Percentiles rank a stretch among this genome's conserved stretches.
Evolutionary conservation across 2,888 invertebrate species (phyloP).

Genomic region (Dasysyrphus albostriatus): DNA sequence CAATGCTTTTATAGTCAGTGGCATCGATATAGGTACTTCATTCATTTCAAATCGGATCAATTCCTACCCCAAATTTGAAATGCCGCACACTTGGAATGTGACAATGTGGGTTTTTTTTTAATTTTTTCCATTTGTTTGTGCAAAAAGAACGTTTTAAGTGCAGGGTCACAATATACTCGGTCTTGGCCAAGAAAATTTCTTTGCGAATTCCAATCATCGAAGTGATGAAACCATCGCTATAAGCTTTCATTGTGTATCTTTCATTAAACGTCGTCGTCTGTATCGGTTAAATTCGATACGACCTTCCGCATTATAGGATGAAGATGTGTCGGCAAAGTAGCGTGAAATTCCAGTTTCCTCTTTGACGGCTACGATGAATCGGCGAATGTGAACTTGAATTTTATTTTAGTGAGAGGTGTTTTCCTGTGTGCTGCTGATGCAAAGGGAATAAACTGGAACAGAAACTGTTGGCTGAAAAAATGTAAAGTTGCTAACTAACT

Average conservation of each 20-base stretch:
- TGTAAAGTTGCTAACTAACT: slow-evolving; percentile 16
- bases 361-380: neutral
- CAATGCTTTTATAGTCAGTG: slow-evolving; percentile 65
- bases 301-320: slow-evolving; percentile 46
- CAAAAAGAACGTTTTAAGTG: slow-evolving; percentile 38
- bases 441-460: slow-evolving; percentile 6
- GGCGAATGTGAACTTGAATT: neutral
- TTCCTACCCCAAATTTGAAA: slow-evolving; percentile 27
- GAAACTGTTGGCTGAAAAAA: neutral
- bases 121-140: slow-evolving; percentile 15
- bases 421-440: slow-evolving; percentile 35
- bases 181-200: slow-evolving; percentile 11
- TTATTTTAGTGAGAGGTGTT: slow-evolving; percentile 55
- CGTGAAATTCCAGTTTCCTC: slow-evolving; percentile 43
- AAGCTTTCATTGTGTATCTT: neutral
- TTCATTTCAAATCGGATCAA: slow-evolving; percentile 19
- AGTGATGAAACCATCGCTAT: neutral
- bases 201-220: slow-evolving; percentile 24
- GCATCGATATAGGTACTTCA: slow-evolving; percentile 77
- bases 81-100: neutral
- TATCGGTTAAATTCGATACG: slow-evolving; percentile 4
- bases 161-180: slow-evolving; percentile 36
- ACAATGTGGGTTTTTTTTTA: slow-evolving; percentile 13
- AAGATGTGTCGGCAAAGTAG: slow-evolving; percentile 25
- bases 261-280: neutral